Conservation (phyloP, 2,113 vertebrate genomes). For the Corythornis vintsioides region DNA sequence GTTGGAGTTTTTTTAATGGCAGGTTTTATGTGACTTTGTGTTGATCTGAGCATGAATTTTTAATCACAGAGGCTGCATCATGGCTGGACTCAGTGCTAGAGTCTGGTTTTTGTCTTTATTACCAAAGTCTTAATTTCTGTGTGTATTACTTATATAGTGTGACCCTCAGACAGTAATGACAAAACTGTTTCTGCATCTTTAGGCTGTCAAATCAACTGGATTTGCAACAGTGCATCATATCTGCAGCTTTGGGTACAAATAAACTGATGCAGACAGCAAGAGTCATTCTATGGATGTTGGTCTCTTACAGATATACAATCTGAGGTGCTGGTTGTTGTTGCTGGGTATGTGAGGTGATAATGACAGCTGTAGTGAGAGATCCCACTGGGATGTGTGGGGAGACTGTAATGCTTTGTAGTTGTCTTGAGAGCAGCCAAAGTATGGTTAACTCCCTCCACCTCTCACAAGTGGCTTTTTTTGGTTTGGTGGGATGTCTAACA, state of each 20-base stretch:
- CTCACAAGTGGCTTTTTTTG: background rate
- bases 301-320: background rate
- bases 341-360: background rate
- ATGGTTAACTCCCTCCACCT: background rate
- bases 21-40: background rate
- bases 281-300: background rate
- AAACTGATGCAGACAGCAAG: background rate
- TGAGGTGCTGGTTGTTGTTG: background rate
- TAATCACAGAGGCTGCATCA: background rate
- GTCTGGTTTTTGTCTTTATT: background rate
- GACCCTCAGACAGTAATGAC: background rate
- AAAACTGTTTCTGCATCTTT: background rate
- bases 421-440: background rate
- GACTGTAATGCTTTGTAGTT: fast-evolving
- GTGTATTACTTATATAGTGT: background rate
- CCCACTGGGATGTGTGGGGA: fast-evolving
- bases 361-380: background rate
- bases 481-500: background rate
- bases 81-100: background rate
- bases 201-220: background rate
- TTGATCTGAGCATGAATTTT: background rate
- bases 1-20: background rate
- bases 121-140: background rate
- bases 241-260: background rate
- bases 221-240: background rate